A percentile compares a stretch with the other conserved stretches of the same genome.
phyloP scores from a whole-genome alignment of 2,113 vertebrate genomes.

The Benitochromis conjunctus region DNA sequence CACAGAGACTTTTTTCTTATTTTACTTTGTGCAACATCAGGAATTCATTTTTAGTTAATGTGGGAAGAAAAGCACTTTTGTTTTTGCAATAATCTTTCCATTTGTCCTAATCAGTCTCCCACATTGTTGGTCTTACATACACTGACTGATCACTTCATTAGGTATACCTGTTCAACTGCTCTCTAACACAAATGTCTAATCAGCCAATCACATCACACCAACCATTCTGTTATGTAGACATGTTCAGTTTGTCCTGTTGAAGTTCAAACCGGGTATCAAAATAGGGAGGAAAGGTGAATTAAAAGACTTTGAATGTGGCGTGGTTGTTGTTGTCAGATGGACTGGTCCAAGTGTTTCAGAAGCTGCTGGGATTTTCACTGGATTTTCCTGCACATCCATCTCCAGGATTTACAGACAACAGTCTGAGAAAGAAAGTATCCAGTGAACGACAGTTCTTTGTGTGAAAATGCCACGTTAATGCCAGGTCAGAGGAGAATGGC shows the following conservation, averaged over 20 bases:
- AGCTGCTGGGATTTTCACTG: not conserved
- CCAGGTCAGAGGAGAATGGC: not conserved
- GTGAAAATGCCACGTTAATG: not conserved
- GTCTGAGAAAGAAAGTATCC: not conserved
- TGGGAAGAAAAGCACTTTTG: not conserved
- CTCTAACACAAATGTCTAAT: not conserved
- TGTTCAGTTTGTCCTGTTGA: not conserved
- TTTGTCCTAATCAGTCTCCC: not conserved
- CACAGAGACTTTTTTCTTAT: not conserved
- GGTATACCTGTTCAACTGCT: not conserved
- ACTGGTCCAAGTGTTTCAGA: not conserved
- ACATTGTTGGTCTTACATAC: not conserved
- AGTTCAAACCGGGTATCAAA: rapidly evolving
- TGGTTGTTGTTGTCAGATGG: not conserved
- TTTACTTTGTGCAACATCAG: not conserved
- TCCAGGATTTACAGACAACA: not conserved
- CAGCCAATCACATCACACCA: not conserved
- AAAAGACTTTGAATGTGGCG: not conserved
- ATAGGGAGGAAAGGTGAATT: not conserved
- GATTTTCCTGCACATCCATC: not conserved
- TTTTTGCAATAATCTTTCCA: not conserved
- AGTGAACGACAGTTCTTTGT: not conserved
- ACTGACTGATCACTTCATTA: not conserved
- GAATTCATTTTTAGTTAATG: not conserved
- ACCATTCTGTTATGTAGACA: not conserved